phyloP scores from a whole-genome alignment of 2,888 invertebrate species.

The Athalia rosae region DNA sequence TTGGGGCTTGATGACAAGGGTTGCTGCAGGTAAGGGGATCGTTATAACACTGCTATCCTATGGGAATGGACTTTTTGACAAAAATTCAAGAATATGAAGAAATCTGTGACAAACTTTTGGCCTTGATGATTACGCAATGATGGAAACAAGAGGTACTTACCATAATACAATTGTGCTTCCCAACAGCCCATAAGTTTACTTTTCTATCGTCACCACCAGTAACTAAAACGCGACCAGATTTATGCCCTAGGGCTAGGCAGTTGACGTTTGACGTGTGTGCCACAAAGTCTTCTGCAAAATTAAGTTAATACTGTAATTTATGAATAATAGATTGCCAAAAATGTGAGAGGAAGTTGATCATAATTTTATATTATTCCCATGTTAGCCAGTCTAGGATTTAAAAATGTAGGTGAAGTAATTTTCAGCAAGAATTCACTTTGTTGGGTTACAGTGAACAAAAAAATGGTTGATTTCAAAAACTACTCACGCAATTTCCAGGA shows the following conservation, averaged over 20 bases:
- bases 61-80: background rate
- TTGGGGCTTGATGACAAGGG: conserved; percentile 4
- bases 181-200: conserved; percentile 97
- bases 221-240: conserved; percentile 92
- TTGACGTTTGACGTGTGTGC: conserved; percentile 92
- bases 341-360: background rate
- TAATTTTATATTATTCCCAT: too few species aligned
- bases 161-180: conserved; percentile 96
- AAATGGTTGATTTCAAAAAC: background rate
- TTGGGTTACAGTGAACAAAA: background rate
- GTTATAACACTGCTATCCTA: background rate
- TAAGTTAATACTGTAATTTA: conserved; percentile 19
- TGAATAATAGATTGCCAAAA: conserved; percentile 1
- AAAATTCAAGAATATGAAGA: background rate
- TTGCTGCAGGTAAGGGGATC: conserved; percentile 22
- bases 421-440: too few species aligned
- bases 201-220: conserved; percentile 98
- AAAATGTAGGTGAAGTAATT: background rate
- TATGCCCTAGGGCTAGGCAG: conserved; percentile 91
- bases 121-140: too few species aligned
- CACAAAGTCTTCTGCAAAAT: conserved; percentile 86
- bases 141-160: conserved; percentile 74
- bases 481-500: conserved; percentile 90
- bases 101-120: too few species aligned
- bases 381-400: background rate